Base-by-base conservation (phyloP, 1,140 invertebrate genomes). In the Ridgeia piscesae region DNA sequence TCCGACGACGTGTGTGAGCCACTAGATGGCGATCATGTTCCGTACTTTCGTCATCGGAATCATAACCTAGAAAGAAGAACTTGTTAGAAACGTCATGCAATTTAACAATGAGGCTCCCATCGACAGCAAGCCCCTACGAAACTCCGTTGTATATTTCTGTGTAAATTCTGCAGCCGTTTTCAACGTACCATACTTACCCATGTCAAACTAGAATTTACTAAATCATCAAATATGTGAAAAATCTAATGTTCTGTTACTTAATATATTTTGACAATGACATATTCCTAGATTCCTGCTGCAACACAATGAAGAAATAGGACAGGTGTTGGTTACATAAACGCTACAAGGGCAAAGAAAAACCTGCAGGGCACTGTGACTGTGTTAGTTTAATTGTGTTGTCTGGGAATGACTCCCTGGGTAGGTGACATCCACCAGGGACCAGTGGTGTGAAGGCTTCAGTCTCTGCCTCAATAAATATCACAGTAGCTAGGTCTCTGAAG, bases 1-100 rank as follows among this genome's bases (percentile, higher is more conserved):
- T 95, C 92, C 94, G 94, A 17, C 94, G 94, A 88, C 94, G 58
- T 77, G 58, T 94, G 93, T 94, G 95, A 88, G 92, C 93, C 33
- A 33, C 35, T 50, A 89, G 42, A 50, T 58, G 33, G 48, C 91
- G 35, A 77, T 94, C 94, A 92, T 94, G 93, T 89, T 95, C 95
- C 91, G 95, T 94, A 93, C 93, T 94, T 93, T 95, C 95, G 92
- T 95, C 95, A 93, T 95, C 95, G 88, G 94, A 94, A 94, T 95
- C 95, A 94, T 94, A 95, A 92, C 95, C 95, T 95, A 95, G 89
- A 95, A 95, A 77, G 58, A 77, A 31, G 17, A 77, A 77, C 11
- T 77, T 77, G 58, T 77, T 77, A 17, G 27, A 77, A 77, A 77
- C 21, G 17, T 77, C 58, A 77, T 77, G 58, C 58, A 6, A 77